Evolutionary conservation across 2,888 invertebrate species (phyloP).

Genomic region (Polyommatus iphigenia): DNA sequence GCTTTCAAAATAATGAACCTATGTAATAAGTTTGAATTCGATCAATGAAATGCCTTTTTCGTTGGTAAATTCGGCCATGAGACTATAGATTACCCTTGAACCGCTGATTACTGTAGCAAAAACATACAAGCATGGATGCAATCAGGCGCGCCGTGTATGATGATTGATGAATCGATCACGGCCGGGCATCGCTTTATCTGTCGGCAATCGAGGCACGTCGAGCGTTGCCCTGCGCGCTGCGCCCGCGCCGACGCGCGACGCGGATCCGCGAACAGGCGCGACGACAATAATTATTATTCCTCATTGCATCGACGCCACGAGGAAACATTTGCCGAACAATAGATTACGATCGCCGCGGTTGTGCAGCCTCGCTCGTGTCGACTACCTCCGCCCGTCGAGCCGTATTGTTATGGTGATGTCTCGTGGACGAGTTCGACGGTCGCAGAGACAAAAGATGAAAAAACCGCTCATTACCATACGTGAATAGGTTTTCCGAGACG

Average conservation of each 20-base stretch:
- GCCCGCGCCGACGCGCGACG: constrained; percentile 55
- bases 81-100: constrained; percentile 1
- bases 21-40: not conserved
- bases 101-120: constrained; percentile 18
- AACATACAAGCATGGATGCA: constrained; percentile 38
- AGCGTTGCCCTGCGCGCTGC: constrained; percentile 59
- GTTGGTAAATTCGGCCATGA: not conserved
- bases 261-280: constrained; percentile 49
- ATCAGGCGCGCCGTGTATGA: constrained; percentile 39
- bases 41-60: not conserved
- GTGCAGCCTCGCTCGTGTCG: constrained; percentile 62
- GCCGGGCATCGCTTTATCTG: constrained; percentile 51
- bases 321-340: constrained; percentile 60
- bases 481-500: constrained; percentile 31
- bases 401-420: constrained; percentile 74
- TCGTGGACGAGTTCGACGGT: constrained; percentile 61
- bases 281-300: constrained; percentile 56
- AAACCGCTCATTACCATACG: constrained; percentile 54
- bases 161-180: constrained; percentile 50
- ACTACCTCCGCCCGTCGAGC: constrained; percentile 66
- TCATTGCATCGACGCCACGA: constrained; percentile 49
- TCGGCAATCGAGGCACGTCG: constrained; percentile 46
- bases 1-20: no score
- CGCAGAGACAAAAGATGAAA: constrained; percentile 61
- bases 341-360: constrained; percentile 69